A percentile compares a stretch with the other conserved stretches of the same genome.
phyloP scores from a whole-genome alignment of 2,113 vertebrate species.

The Poeciliopsis prolifica region DNA sequence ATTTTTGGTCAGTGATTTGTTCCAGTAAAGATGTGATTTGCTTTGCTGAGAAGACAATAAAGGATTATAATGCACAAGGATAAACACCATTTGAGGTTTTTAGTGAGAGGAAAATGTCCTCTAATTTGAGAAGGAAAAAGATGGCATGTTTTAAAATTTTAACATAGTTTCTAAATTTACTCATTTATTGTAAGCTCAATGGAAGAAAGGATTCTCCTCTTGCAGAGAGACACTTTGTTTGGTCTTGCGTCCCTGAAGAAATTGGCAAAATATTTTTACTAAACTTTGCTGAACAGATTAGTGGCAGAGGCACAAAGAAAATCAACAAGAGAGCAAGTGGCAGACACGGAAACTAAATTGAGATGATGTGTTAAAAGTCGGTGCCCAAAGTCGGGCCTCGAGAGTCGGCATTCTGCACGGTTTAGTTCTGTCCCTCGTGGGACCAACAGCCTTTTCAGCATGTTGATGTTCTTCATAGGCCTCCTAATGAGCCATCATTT shows the following conservation, averaged over 20 bases:
- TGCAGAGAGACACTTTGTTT: neutral
- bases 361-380: slow-evolving; percentile 12
- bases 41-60: slow-evolving; percentile 2
- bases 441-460: no score
- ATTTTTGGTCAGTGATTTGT: slow-evolving; percentile 57
- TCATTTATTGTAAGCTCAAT: slow-evolving; percentile 25
- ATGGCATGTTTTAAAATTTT: slow-evolving; percentile 37
- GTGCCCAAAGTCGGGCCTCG: no score
- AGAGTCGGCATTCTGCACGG: no score
- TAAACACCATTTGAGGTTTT: slow-evolving; percentile 8
- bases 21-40: slow-evolving; percentile 51
- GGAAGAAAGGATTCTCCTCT: neutral
- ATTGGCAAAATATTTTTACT: neutral
- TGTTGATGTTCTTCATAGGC: no score
- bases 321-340: slow-evolving; percentile 31
- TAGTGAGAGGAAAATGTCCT: neutral
- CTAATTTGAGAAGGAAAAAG: slow-evolving; percentile 51
- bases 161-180: slow-evolving; percentile 31
- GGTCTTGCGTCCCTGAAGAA: neutral
- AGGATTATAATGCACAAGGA: slow-evolving; percentile 17
- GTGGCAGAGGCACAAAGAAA: slow-evolving; percentile 23
- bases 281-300: neutral
- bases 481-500: no score
- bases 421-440: no score
- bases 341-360: slow-evolving; percentile 38